Percentiles rank a stretch among this genome's conserved stretches.
phyloP scores from a whole-genome alignment of 2,888 invertebrate genomes.

The Cheilosia scutellata region DNA sequence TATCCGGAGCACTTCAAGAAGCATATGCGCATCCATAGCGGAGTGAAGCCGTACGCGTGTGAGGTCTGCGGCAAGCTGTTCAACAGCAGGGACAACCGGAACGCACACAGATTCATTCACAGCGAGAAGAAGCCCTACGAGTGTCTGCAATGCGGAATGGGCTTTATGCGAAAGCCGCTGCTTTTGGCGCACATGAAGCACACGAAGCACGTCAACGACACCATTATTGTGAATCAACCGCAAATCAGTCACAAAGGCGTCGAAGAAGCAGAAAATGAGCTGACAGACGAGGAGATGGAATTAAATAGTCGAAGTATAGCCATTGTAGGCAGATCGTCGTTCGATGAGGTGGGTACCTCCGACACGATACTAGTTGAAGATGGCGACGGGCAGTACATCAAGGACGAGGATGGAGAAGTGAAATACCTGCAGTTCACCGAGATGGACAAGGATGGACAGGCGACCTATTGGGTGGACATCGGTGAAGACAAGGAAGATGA shows the following conservation, averaged over 20 bases:
- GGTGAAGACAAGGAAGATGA: slow-evolving; percentile 62
- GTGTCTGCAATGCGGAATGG: slow-evolving; percentile 91
- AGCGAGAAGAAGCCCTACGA: slow-evolving; percentile 95
- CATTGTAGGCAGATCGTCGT: neutral
- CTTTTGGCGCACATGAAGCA: slow-evolving; percentile 89
- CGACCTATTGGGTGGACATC: slow-evolving; percentile 78
- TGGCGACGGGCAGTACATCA: slow-evolving; percentile 76
- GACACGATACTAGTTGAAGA: slow-evolving; percentile 68
- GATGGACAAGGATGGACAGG: slow-evolving; percentile 77
- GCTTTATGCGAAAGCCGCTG: slow-evolving; percentile 93
- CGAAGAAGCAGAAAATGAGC: slow-evolving; percentile 81
- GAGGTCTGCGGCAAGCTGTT: slow-evolving; percentile 94
- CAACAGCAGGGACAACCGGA: slow-evolving; percentile 93
- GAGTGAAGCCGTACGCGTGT: slow-evolving; percentile 90
- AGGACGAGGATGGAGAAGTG: slow-evolving; percentile 76
- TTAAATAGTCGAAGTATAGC: slow-evolving; percentile 8
- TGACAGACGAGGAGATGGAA: slow-evolving; percentile 42
- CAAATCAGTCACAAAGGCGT: slow-evolving; percentile 85
- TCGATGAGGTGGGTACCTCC: slow-evolving; percentile 58
- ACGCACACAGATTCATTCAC: slow-evolving; percentile 93
- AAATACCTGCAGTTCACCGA: slow-evolving; percentile 79
- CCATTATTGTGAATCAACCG: slow-evolving; percentile 93
- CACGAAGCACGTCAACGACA: slow-evolving; percentile 88
- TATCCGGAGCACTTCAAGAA: slow-evolving; percentile 92
- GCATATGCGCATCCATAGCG: slow-evolving; percentile 91